Conservation (phyloP, 2,888 invertebrate genomes). For the Conus canariensis region DNA sequence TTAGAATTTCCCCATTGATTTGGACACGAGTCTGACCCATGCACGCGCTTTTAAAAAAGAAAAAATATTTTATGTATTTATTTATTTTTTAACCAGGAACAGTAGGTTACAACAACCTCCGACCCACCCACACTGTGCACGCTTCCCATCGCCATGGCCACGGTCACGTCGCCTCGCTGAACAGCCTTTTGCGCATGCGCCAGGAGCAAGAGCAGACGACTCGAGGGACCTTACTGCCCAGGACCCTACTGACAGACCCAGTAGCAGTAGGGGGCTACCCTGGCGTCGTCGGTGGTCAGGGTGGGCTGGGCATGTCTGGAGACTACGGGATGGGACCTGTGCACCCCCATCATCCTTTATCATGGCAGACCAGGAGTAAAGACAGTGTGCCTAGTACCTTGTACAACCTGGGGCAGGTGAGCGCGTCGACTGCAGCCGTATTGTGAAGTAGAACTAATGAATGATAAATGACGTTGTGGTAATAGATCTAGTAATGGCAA, state of each 20-base stretch:
- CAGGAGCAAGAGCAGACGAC: slow-evolving; percentile 25
- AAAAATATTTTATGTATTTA: too few species aligned
- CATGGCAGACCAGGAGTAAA: slow-evolving; percentile 5
- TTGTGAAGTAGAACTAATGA: too few species aligned
- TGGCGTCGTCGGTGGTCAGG: background rate
- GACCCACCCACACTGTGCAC: too few species aligned
- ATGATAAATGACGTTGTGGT: too few species aligned
- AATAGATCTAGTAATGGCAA: too few species aligned
- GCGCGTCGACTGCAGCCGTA: background rate
- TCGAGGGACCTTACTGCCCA: slow-evolving; percentile 40
- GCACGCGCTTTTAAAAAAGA: too few species aligned
- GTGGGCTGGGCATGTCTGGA: background rate
- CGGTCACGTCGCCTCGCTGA: slow-evolving; percentile 31
- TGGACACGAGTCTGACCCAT: too few species aligned
- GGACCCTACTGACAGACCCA: slow-evolving; percentile 44
- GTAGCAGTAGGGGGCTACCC: slow-evolving; percentile 26
- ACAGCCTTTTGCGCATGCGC: slow-evolving; percentile 32
- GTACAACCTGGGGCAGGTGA: slow-evolving; percentile 47
- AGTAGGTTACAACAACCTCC: too few species aligned
- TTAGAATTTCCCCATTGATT: too few species aligned
- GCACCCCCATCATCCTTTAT: background rate
- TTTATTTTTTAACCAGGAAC: too few species aligned
- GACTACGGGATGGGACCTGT: background rate
- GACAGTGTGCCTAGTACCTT: slow-evolving; percentile 41
- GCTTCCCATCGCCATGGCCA: background rate